These are phyloP conservation scores for Halichoerus grypus DNA, from an alignment of 2,113 vertebrate species.

Conservation along the genomic window DNA sequence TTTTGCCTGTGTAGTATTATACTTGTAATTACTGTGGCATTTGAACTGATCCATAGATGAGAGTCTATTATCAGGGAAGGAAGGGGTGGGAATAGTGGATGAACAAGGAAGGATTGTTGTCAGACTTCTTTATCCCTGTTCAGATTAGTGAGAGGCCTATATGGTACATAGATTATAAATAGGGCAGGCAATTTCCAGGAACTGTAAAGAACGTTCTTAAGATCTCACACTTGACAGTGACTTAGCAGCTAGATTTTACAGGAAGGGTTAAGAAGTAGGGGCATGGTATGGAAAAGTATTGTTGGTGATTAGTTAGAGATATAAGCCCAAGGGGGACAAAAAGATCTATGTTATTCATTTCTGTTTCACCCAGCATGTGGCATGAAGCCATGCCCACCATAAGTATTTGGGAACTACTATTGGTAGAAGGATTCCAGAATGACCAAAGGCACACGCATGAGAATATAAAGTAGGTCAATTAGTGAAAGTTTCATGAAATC, in stretches of 20 bases:
- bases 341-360: neutral
- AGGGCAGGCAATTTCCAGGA: neutral
- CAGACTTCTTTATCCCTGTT: neutral
- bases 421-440: neutral
- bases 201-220: neutral
- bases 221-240: neutral
- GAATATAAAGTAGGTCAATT: neutral
- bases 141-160: neutral
- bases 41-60: neutral
- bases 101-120: neutral
- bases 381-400: neutral
- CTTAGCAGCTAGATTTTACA: neutral
- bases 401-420: neutral
- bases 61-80: neutral
- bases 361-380: neutral
- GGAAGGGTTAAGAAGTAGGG: neutral
- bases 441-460: neutral
- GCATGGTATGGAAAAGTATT: neutral
- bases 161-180: neutral
- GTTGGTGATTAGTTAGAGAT: neutral
- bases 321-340: neutral
- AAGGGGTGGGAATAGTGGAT: neutral
- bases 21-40: constrained; percentile 26
- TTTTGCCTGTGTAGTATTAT: neutral
- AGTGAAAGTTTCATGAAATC: neutral